phyloP scores from a whole-genome alignment of 2,113 vertebrate genomes.

The Scytalopus superciliaris region DNA sequence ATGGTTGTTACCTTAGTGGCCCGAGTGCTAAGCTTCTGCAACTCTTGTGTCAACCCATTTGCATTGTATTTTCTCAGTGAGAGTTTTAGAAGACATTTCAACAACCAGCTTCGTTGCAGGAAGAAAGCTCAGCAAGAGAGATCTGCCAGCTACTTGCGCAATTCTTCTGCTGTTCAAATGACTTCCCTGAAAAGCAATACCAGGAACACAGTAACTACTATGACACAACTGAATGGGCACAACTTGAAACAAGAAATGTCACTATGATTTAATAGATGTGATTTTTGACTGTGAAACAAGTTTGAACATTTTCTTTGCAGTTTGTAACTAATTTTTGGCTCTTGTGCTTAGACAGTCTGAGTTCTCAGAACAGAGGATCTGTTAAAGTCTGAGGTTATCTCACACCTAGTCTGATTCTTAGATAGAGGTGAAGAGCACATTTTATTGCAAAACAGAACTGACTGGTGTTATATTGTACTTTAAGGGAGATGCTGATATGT shows the following conservation, averaged over 20 bases:
- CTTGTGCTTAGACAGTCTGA: not conserved
- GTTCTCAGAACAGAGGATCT: not conserved
- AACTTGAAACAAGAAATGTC: slow-evolving; percentile 74
- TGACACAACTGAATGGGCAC: slow-evolving; percentile 72
- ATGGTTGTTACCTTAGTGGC: slow-evolving; percentile 87
- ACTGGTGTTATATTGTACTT: not conserved
- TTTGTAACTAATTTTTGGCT: not conserved
- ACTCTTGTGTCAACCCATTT: slow-evolving; percentile 93
- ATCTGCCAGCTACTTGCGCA: slow-evolving; percentile 82
- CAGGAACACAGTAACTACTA: slow-evolving; percentile 74
- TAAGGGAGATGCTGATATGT: not conserved
- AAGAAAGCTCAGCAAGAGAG: slow-evolving; percentile 68
- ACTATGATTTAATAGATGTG: slow-evolving; percentile 57
- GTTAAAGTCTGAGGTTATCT: not conserved
- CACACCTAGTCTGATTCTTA: not conserved
- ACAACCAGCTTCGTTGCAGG: slow-evolving; percentile 84
- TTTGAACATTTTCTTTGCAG: not conserved
- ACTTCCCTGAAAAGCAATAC: slow-evolving; percentile 87
- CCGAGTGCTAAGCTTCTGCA: slow-evolving; percentile 90
- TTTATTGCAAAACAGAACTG: not conserved
- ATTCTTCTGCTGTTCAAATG: slow-evolving; percentile 87
- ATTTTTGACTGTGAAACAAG: not conserved
- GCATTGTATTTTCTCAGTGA: slow-evolving; percentile 92
- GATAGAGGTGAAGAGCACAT: not conserved
- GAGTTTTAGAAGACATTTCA: slow-evolving; percentile 90